Conservation (phyloP, 2,888 invertebrate genomes). For the Drosophila limbata region DNA sequence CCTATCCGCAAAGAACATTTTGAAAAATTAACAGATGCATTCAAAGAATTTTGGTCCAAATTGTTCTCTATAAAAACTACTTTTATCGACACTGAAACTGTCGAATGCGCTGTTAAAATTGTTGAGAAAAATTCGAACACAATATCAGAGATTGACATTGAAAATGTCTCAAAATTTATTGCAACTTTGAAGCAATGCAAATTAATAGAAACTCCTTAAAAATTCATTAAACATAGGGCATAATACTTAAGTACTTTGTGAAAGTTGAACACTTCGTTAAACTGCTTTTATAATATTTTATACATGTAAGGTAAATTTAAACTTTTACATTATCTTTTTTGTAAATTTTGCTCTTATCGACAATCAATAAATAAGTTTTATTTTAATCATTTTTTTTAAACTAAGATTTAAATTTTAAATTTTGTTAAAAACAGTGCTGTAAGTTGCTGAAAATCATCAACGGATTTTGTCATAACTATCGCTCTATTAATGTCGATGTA, state of each 20-base stretch:
- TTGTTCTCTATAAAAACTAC: not conserved
- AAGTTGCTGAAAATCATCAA: not conserved
- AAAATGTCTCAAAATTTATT: not conserved
- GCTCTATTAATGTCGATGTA: conserved; percentile 17
- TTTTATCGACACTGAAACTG: not conserved
- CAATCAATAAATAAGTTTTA: no score
- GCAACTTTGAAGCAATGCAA: not conserved
- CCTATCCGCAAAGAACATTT: no score
- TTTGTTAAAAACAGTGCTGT: not conserved
- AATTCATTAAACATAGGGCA: no score
- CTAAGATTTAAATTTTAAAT: not conserved
- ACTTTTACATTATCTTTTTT: no score
- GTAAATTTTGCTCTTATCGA: no score
- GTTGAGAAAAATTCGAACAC: not conserved
- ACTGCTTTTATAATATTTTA: not conserved
- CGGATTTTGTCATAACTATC: not conserved
- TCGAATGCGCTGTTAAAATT: not conserved
- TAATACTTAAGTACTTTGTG: not conserved
- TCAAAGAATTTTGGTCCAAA: not conserved
- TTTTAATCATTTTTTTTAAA: no score
- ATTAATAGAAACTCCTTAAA: not conserved
- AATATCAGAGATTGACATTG: not conserved
- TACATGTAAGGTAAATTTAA: not conserved
- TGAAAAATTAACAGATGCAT: no score
- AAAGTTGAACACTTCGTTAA: not conserved